These are phyloP conservation scores for Halyomorpha halys DNA, from an alignment of 1,140 invertebrate species.

Conservation along the genomic window DNA sequence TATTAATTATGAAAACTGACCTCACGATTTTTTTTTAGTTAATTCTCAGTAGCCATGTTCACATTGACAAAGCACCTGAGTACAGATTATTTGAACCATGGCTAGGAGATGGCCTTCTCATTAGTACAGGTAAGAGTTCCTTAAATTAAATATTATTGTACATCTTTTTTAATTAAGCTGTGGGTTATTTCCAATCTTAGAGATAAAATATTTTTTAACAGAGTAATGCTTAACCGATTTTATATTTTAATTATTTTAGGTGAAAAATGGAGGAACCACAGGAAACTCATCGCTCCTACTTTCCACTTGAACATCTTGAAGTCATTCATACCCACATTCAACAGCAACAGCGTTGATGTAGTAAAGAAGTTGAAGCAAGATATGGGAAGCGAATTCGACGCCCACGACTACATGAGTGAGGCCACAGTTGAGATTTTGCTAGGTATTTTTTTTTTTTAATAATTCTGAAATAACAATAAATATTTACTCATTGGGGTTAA, in stretches of 20 bases:
- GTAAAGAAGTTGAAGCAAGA: slow-evolving; percentile 53
- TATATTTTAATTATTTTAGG: slow-evolving; percentile 36
- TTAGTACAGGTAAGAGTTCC: slow-evolving; percentile 61
- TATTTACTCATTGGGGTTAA: no score
- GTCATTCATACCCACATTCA: slow-evolving; percentile 77
- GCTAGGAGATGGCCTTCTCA: slow-evolving; percentile 58
- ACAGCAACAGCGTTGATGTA: slow-evolving; percentile 56
- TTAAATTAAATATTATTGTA: no score
- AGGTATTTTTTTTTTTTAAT: slow-evolving; percentile 37
- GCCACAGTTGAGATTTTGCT: slow-evolving; percentile 81
- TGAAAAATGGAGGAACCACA: slow-evolving; percentile 70
- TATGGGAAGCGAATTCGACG: slow-evolving; percentile 54
- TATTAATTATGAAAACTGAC: no score
- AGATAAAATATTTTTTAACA: no score
- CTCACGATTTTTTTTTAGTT: slow-evolving; percentile 23
- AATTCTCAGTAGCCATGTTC: slow-evolving; percentile 32
- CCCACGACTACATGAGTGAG: slow-evolving; percentile 71
- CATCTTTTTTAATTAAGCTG: no score
- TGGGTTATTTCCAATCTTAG: no score
- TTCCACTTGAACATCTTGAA: slow-evolving; percentile 88
- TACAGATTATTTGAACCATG: slow-evolving; percentile 63
- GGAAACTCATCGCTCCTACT: slow-evolving; percentile 84
- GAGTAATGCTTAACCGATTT: no score
- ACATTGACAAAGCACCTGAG: slow-evolving; percentile 60
- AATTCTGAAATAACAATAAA: not conserved